These are phyloP conservation scores for Diuraphis noxia DNA, from an alignment of 1,140 invertebrate genomes.

Conservation along the genomic window DNA sequence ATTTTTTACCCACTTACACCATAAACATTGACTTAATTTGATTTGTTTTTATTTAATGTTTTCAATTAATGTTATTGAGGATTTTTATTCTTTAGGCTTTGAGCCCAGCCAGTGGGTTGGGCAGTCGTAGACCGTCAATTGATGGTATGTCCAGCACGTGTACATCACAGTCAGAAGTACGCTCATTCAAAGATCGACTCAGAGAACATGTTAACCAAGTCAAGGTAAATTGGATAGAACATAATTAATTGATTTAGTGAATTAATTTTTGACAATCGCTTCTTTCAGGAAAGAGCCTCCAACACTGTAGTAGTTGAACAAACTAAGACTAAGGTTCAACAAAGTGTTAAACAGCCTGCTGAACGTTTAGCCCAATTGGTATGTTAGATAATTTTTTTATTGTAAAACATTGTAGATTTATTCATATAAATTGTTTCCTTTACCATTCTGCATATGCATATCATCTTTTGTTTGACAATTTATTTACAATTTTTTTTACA, in stretches of 20 bases:
- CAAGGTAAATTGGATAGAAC: constrained; percentile 53
- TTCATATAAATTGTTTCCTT: background rate
- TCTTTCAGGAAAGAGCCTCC: constrained; percentile 55
- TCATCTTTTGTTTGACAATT: background rate
- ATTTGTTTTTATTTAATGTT: background rate
- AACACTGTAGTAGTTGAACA: constrained; percentile 52
- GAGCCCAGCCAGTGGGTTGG: constrained; percentile 12
- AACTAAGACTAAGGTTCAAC: constrained; percentile 18
- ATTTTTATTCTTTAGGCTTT: background rate
- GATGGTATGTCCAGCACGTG: constrained; percentile 37
- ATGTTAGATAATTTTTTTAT: background rate
- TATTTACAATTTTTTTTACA: background rate
- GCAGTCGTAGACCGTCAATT: constrained; percentile 29
- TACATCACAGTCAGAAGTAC: constrained; percentile 57
- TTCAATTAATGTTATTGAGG: background rate
- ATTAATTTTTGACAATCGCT: background rate
- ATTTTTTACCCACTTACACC: background rate
- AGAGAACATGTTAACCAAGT: constrained; percentile 57
- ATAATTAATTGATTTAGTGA: background rate
- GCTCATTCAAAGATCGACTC: constrained; percentile 57
- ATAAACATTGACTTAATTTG: background rate
- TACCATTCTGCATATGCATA: background rate
- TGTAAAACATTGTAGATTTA: background rate
- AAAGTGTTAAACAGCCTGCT: constrained; percentile 41
- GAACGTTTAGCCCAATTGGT: constrained; percentile 36